A percentile compares a stretch with the other conserved stretches of the same genome.
Evolutionary conservation across 2,113 vertebrate genomes (phyloP).

Genomic region (Podarcis raffonei): DNA sequence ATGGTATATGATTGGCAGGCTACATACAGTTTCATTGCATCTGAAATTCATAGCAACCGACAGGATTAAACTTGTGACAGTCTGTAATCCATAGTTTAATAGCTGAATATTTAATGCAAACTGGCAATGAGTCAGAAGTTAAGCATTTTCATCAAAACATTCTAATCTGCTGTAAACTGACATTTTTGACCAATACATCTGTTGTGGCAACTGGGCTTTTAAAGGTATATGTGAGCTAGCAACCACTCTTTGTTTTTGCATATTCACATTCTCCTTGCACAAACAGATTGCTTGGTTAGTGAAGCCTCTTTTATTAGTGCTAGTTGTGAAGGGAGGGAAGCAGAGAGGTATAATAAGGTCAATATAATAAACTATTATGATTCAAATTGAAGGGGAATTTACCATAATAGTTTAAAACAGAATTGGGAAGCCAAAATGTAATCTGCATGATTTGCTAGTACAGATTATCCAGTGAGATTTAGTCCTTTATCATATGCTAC

Average conservation of each 20-base stretch:
- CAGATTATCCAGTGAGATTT: neutral
- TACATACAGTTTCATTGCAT: neutral
- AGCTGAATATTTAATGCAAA: conserved; percentile 31
- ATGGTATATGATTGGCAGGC: neutral
- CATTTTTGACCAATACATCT: neutral
- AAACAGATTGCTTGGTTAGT: neutral
- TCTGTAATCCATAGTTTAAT: neutral
- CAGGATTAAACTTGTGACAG: neutral
- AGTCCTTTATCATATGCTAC: neutral
- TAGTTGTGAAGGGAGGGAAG: neutral
- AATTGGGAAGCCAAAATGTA: neutral
- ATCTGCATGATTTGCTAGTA: neutral
- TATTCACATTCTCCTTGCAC: neutral
- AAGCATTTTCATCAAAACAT: fast-evolving
- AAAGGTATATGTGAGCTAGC: neutral
- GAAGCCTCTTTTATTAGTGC: neutral
- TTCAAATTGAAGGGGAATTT: neutral
- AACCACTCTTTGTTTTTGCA: neutral
- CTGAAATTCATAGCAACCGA: neutral
- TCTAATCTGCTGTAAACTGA: neutral
- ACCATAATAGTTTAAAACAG: neutral
- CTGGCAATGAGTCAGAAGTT: neutral
- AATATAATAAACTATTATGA: neutral
- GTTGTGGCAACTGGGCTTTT: neutral
- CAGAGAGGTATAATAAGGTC: neutral